Evolutionary conservation across 2,888 invertebrate species (phyloP).

Genomic region (Norana najaformis): DNA sequence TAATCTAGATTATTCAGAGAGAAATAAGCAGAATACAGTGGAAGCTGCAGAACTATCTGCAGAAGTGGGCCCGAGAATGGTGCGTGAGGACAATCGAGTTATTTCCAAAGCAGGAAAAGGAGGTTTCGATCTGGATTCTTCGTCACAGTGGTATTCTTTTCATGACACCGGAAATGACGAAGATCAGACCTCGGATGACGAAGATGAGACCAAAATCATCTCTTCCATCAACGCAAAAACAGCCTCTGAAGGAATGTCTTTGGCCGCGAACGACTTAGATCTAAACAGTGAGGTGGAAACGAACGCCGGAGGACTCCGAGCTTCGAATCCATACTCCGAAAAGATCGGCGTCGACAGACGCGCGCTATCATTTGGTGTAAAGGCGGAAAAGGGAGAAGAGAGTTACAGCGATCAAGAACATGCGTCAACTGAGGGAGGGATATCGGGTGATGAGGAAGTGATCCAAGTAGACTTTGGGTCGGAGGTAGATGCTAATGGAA

Average conservation of each 20-base stretch:
- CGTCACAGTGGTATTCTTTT: not conserved
- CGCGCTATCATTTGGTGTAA: constrained; percentile 1
- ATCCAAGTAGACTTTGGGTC: not conserved
- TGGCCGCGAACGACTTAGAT: not conserved
- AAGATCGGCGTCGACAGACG: not conserved
- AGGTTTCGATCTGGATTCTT: not conserved
- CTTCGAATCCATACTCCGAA: not conserved
- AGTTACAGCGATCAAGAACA: not conserved
- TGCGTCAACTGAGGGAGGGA: not conserved
- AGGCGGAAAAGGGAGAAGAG: not conserved
- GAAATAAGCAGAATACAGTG: too few relatives aligned
- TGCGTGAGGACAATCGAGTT: not conserved
- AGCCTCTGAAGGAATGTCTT: not conserved
- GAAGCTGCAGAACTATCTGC: too few relatives aligned
- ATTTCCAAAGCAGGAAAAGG: not conserved
- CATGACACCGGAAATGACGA: not conserved
- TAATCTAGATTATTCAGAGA: too few relatives aligned
- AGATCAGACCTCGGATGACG: not conserved
- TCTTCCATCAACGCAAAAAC: not conserved
- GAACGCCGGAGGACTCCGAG: not conserved
- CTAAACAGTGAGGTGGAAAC: not conserved
- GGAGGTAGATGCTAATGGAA: not conserved
- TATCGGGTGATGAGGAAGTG: not conserved
- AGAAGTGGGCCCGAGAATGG: too few relatives aligned
- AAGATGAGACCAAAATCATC: not conserved